A percentile compares a stretch with the other conserved stretches of the same genome.
These are phyloP conservation scores for Drosophila novamexicana DNA, from an alignment of 1,140 invertebrate species.

Conservation along the genomic window DNA sequence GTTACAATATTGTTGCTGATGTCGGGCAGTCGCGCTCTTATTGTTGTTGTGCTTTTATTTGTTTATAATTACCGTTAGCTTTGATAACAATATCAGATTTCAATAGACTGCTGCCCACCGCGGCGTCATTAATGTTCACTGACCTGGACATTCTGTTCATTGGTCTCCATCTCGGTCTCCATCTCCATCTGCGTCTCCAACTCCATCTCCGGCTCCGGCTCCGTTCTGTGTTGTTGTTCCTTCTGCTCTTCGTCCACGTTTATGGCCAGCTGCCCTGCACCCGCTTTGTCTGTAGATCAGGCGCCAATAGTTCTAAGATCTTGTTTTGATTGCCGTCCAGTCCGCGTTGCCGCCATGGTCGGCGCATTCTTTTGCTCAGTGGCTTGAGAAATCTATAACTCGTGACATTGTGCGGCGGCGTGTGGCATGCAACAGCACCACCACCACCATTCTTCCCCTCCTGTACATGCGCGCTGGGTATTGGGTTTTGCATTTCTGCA, in stretches of 20 bases:
- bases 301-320: slow-evolving; percentile 83
- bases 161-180: slow-evolving; percentile 36
- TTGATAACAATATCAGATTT: slow-evolving; percentile 78
- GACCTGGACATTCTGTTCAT: slow-evolving; percentile 60
- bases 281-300: slow-evolving; percentile 48
- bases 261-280: background rate
- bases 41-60: slow-evolving; percentile 71
- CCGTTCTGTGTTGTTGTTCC: background rate
- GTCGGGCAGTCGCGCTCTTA: background rate
- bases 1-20: slow-evolving; percentile 45
- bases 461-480: background rate
- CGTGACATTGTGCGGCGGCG: slow-evolving; percentile 63
- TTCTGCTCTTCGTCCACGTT: background rate
- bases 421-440: slow-evolving; percentile 42
- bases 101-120: slow-evolving; percentile 53
- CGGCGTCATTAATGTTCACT: slow-evolving; percentile 70
- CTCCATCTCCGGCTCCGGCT: background rate
- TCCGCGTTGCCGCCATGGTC: slow-evolving; percentile 41
- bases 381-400: slow-evolving; percentile 79
- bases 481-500: slow-evolving; percentile 77
- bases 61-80: slow-evolving; percentile 81
- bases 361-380: slow-evolving; percentile 73
- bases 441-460: background rate
- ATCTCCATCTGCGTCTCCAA: slow-evolving; percentile 28
- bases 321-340: slow-evolving; percentile 76